These are phyloP conservation scores for Mola mola DNA, from an alignment of 2,113 vertebrate genomes.

Conservation along the genomic window DNA sequence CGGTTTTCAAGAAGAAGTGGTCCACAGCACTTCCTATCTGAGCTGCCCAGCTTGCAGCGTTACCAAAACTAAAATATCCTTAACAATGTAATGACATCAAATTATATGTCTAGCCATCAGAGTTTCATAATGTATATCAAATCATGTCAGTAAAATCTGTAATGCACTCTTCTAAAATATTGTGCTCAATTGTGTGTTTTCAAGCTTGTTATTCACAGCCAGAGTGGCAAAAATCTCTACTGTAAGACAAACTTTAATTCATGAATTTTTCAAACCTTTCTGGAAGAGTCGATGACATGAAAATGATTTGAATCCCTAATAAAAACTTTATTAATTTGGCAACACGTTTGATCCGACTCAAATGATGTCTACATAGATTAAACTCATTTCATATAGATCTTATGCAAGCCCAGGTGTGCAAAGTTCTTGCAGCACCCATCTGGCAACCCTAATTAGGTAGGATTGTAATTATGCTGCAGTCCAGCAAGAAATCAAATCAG, in stretches of 20 bases:
- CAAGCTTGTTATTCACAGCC: background rate
- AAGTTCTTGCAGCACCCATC: conserved; percentile 25
- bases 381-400: conserved; percentile 11
- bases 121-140: conserved; percentile 11
- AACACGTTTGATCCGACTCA: conserved; percentile 15
- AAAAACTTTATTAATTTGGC: no score
- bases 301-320: no score
- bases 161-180: background rate
- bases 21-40: conserved; percentile 31
- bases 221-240: no score
- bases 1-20: conserved; percentile 52
- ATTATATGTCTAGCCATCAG: conserved; percentile 30
- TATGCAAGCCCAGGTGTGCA: conserved; percentile 34
- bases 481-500: conserved; percentile 10
- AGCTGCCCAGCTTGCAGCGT: conserved; percentile 23
- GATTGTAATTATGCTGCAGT: conserved; percentile 30
- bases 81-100: conserved; percentile 38
- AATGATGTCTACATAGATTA: conserved; percentile 22
- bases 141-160: conserved; percentile 15
- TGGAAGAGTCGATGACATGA: no score
- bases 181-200: background rate
- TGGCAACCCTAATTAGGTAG: conserved; percentile 26
- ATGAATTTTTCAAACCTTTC: no score
- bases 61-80: conserved; percentile 35
- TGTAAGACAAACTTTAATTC: no score